A percentile compares a stretch with the other conserved stretches of the same genome.
These are phyloP conservation scores for Lucifuga dentata DNA, from an alignment of 2,113 vertebrate species.

Conservation along the genomic window DNA sequence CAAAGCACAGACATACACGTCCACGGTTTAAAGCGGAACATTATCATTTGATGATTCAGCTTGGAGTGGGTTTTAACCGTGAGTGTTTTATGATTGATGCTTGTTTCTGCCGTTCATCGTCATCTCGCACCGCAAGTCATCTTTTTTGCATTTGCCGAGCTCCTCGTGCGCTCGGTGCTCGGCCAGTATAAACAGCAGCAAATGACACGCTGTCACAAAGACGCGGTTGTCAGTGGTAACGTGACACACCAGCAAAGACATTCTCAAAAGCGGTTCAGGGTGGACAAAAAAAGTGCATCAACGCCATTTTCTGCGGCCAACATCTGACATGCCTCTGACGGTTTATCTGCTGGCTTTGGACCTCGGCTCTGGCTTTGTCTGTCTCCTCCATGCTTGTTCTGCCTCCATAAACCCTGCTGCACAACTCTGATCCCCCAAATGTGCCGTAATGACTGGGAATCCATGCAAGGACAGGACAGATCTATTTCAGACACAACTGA, in stretches of 20 bases:
- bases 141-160: slow-evolving; percentile 24
- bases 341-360: slow-evolving; percentile 45
- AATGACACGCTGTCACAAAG: slow-evolving; percentile 58
- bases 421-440: slow-evolving; percentile 55
- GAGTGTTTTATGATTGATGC: slow-evolving; percentile 6
- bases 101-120: slow-evolving; percentile 40
- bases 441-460: slow-evolving; percentile 63
- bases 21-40: not conserved
- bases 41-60: slow-evolving; percentile 14
- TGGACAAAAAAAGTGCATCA: slow-evolving; percentile 32
- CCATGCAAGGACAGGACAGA: slow-evolving; percentile 41
- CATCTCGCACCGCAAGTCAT: slow-evolving; percentile 45
- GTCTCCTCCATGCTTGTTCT: slow-evolving; percentile 31
- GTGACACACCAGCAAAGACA: slow-evolving; percentile 44
- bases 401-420: slow-evolving; percentile 34
- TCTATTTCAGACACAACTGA: slow-evolving; percentile 37
- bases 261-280: slow-evolving; percentile 46
- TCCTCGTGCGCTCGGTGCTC: slow-evolving; percentile 35
- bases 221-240: slow-evolving; percentile 50
- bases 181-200: slow-evolving; percentile 67
- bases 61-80: slow-evolving; percentile 3
- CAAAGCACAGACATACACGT: not conserved
- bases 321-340: slow-evolving; percentile 37
- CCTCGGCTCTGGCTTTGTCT: slow-evolving; percentile 28
- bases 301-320: slow-evolving; percentile 49